Evolutionary conservation across 2,113 vertebrate species (phyloP).

Genomic region (Pica pica): DNA sequence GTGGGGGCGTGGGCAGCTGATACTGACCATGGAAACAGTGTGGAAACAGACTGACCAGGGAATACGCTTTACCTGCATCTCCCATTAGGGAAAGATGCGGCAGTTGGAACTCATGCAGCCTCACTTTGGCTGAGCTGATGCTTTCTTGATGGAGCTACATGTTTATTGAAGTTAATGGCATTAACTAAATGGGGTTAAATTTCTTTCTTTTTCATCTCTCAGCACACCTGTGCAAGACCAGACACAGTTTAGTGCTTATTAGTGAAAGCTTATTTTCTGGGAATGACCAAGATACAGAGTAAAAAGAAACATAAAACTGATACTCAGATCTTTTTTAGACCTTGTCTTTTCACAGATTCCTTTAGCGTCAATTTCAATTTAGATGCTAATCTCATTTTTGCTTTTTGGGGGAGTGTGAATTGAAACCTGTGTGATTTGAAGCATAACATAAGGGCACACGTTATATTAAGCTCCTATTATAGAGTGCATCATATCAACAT

Average conservation of each 20-base stretch:
- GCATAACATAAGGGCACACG: background rate
- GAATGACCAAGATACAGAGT: background rate
- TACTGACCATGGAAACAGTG: background rate
- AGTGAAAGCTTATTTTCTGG: background rate
- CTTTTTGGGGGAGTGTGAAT: background rate
- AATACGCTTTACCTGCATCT: background rate
- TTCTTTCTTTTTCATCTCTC: background rate
- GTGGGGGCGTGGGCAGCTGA: fast-evolving
- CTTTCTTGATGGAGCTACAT: background rate
- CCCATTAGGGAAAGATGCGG: background rate
- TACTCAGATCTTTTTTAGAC: background rate
- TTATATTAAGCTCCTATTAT: constrained; percentile 29
- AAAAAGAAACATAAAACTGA: background rate
- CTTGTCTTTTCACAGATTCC: background rate
- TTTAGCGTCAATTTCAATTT: background rate
- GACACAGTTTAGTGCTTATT: background rate
- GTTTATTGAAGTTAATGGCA: background rate
- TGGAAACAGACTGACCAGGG: background rate
- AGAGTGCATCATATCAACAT: background rate
- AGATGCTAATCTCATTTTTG: constrained; percentile 32
- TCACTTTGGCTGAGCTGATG: background rate
- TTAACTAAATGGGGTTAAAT: background rate
- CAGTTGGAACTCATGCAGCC: background rate
- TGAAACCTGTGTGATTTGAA: constrained; percentile 27
- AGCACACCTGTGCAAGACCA: background rate